Evolutionary conservation across 1,140 invertebrate genomes (phyloP), one percentile per base, ranked within the genome.

Genomic region (Brachionus rotundiformis): DNA sequence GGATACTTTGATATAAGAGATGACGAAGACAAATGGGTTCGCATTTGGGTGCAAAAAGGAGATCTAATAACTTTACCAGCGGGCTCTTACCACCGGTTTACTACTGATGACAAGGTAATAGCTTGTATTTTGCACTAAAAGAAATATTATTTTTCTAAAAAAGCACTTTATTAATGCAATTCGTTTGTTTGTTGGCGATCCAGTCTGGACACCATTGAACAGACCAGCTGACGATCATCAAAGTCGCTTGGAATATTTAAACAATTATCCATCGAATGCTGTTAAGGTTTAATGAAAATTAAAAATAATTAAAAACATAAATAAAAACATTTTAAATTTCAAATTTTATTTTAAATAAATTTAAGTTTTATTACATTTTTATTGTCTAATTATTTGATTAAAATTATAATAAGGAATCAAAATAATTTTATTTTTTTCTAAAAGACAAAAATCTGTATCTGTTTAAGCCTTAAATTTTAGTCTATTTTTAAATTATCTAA

Each of bases 1-100:
- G 95, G 96, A 0, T 99, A 97, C 88, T 99, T 99, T 89, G 97
- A 99, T 89, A 95, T 98, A 0, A 89, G 97, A 65, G 93, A 96
- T 88, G 88, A 86, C 25, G 85, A 92, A n/a, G 95, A 99, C 85
- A 87, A 92, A 61, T 99, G 96, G 97, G 93, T 98, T 76, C 91
- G 97, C 19, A 95, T 99, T 75, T 89, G 92, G 84, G 93, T 96
- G 0, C 86, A 87, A 0, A 90, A 92, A 19, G 94, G 94, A 8
- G 96, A 98, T 89, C 89, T 98, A 85, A 91, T 99, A 41, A 91
- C 98, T 80, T 91, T 99, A 71, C 96, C 96, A 0, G 93, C 94
- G 84, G 97, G 97, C 76, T 97, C 98, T 84, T 99, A 98, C 88
- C 97, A 99, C 85, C 90, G 97, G 75, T 98, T 99, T 86, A 98